phyloP scores from a whole-genome alignment of 2,113 vertebrate species.

The Isichthys henryi region DNA sequence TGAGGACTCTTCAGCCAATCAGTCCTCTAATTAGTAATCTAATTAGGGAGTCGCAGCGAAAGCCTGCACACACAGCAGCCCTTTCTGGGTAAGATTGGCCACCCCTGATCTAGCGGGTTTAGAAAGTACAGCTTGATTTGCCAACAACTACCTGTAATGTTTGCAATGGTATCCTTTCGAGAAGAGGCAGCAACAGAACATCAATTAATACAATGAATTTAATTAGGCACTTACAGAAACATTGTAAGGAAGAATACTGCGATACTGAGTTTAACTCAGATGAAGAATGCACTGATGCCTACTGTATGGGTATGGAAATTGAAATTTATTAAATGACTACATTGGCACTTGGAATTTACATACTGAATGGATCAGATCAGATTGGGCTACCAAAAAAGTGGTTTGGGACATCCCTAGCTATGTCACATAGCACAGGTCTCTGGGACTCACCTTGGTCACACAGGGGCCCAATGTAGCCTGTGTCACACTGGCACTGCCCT shows the following conservation, averaged over 20 bases:
- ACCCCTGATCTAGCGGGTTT: no score
- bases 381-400: neutral
- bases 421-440: neutral
- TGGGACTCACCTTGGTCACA: constrained; percentile 57
- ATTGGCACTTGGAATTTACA: neutral
- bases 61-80: no score
- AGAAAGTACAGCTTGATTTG: no score
- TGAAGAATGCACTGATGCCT: neutral
- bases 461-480: constrained; percentile 60
- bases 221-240: neutral
- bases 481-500: constrained; percentile 67
- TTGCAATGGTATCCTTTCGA: neutral
- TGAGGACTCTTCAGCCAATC: no score
- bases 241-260: neutral
- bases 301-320: neutral
- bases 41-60: no score
- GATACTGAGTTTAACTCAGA: neutral
- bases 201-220: neutral
- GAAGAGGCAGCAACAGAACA: neutral
- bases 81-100: no score
- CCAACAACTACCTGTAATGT: neutral
- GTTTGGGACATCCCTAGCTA: neutral
- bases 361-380: neutral
- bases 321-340: neutral
- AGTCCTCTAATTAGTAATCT: no score